These are phyloP conservation scores for Cherax quadricarinatus DNA, from an alignment of 1,140 invertebrate genomes.

Conservation along the genomic window DNA sequence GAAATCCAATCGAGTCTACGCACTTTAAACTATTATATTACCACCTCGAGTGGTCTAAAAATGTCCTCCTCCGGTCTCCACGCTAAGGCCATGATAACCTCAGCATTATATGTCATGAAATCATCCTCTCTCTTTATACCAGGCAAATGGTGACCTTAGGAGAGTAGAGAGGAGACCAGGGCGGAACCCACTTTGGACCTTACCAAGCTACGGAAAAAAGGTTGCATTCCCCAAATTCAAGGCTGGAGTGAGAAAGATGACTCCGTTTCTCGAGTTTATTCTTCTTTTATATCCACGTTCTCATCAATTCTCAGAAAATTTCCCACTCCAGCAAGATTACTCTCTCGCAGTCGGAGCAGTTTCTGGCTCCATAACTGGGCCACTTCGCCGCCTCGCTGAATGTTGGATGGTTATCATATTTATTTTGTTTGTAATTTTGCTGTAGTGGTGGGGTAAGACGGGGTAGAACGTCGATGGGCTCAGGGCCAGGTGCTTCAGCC, in stretches of 20 bases:
- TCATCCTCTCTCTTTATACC: constrained; percentile 18
- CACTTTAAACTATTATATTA: neutral
- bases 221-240: neutral
- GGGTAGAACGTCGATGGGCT: constrained; percentile 3
- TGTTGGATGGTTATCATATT: constrained; percentile 19
- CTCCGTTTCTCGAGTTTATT: constrained; percentile 36
- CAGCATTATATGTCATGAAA: constrained; percentile 41
- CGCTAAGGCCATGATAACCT: constrained; percentile 3
- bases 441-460: neutral
- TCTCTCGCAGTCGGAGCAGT: constrained; percentile 10
- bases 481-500: constrained; percentile 12
- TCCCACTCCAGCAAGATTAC: constrained; percentile 46
- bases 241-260: neutral
- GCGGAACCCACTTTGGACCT: neutral
- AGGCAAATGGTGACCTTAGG: constrained; percentile 12
- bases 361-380: constrained; percentile 5
- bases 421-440: constrained; percentile 34
- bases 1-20: no score
- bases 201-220: neutral
- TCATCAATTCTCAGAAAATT: constrained; percentile 32
- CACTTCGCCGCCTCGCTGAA: constrained; percentile 16
- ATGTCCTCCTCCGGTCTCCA: neutral
- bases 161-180: neutral
- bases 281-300: constrained; percentile 38
- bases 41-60: neutral